These are phyloP conservation scores for Drosophila gunungcola DNA, from an alignment of 1,140 invertebrate genomes.

Conservation along the genomic window DNA sequence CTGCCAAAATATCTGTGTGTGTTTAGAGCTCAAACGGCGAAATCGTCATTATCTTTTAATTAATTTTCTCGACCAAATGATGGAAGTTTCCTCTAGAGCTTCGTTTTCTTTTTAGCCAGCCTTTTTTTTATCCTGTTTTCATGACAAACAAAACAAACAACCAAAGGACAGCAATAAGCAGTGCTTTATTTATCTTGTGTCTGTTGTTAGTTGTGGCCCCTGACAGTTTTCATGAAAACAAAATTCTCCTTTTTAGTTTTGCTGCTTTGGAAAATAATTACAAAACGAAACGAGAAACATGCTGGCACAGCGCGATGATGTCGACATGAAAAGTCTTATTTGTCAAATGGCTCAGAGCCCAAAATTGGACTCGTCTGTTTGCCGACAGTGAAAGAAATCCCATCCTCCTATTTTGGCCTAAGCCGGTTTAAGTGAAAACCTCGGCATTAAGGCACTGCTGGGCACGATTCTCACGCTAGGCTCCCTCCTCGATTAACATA, in stretches of 20 bases:
- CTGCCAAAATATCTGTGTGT: constrained; percentile 43
- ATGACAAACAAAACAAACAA: constrained; percentile 48
- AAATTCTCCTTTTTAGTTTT: constrained; percentile 53
- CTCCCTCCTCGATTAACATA: constrained; percentile 60
- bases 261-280: constrained; percentile 59
- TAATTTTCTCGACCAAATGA: constrained; percentile 66
- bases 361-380: constrained; percentile 41
- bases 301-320: constrained; percentile 24
- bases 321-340: constrained; percentile 56
- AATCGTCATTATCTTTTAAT: constrained; percentile 80
- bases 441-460: constrained; percentile 10
- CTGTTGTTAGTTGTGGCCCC: constrained; percentile 66
- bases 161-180: constrained; percentile 52
- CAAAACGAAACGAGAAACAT: constrained; percentile 26
- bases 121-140: constrained; percentile 25
- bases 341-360: constrained; percentile 46
- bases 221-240: constrained; percentile 58
- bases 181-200: constrained; percentile 58
- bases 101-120: constrained; percentile 33
- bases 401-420: constrained; percentile 30
- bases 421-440: constrained; percentile 61
- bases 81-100: constrained; percentile 52
- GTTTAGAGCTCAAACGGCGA: constrained; percentile 46
- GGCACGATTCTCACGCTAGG: constrained; percentile 56
- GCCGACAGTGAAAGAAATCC: constrained; percentile 1